Conservation (phyloP, 2,113 vertebrate genomes). For the Paraplagusia blochii region DNA sequence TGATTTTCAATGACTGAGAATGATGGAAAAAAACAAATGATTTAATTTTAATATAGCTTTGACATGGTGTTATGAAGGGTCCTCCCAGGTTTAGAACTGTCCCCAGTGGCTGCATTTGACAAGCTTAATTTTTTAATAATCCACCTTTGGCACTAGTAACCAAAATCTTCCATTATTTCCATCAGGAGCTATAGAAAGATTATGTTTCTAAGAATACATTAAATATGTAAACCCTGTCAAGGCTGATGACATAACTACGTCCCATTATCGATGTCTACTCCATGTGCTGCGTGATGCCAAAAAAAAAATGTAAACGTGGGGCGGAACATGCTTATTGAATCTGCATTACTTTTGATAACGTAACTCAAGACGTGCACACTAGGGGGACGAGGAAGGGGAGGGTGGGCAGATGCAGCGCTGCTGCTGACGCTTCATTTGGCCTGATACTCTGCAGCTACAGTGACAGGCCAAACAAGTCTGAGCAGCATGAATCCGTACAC, state of each 20-base stretch:
- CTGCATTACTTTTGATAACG: conserved; percentile 3
- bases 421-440: conserved; percentile 39
- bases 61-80: conserved; percentile 11
- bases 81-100: conserved; percentile 44
- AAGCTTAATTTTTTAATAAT: conserved; percentile 45
- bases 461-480: conserved; percentile 77
- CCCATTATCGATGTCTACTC: conserved; percentile 48
- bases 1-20: too few relatives aligned
- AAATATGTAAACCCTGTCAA: conserved; percentile 33
- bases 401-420: conserved; percentile 40
- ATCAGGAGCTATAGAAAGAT: conserved; percentile 35
- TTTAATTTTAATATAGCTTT: too few relatives aligned
- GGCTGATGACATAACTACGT: conserved; percentile 52
- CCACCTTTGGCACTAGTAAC: conserved; percentile 15
- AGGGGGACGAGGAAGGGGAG: conserved; percentile 7
- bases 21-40: too few relatives aligned
- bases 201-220: conserved; percentile 32
- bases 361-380: conserved; percentile 17
- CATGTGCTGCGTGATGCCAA: conserved; percentile 18
- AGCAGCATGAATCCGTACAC: conserved; percentile 70
- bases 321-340: neutral
- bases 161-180: conserved; percentile 46
- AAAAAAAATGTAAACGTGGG: conserved; percentile 15
- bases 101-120: conserved; percentile 59
- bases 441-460: conserved; percentile 52